A percentile compares a stretch with the other conserved stretches of the same genome.
Evolutionary conservation across 1,140 invertebrate species (phyloP).

Genomic region (Caenorhabditis brenneri): DNA sequence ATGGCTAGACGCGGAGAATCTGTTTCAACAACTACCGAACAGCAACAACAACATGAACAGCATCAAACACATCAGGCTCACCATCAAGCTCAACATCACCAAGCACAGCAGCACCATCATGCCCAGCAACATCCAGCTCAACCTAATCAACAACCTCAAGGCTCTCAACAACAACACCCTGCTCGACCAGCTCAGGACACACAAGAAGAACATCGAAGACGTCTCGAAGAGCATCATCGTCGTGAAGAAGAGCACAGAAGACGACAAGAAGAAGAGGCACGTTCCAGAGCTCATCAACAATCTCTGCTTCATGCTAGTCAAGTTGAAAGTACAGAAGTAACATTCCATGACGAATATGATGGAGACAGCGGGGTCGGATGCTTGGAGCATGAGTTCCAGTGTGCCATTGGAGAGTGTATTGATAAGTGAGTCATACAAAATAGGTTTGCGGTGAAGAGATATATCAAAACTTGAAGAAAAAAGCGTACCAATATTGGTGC

Average conservation of each 20-base stretch:
- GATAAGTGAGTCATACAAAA: constrained; percentile 13
- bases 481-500: too few relatives aligned
- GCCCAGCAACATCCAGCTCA: neutral
- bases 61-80: neutral
- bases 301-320: neutral
- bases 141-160: neutral
- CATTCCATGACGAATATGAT: constrained; percentile 55
- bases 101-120: neutral
- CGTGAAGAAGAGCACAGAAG: constrained; percentile 47
- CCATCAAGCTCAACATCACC: too few relatives aligned
- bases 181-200: neutral
- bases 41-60: neutral
- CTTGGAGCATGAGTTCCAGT: constrained; percentile 71
- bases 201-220: neutral
- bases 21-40: neutral
- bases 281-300: constrained; percentile 15
- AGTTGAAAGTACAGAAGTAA: constrained; percentile 44
- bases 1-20: constrained; percentile 43
- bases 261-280: constrained; percentile 49
- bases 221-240: constrained; percentile 31
- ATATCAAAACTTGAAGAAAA: too few relatives aligned
- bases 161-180: neutral
- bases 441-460: too few relatives aligned
- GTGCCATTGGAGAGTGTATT: constrained; percentile 72
- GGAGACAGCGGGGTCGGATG: constrained; percentile 63